phyloP scores from a whole-genome alignment of 1,140 invertebrate species.

The Drosophila littoralis region DNA sequence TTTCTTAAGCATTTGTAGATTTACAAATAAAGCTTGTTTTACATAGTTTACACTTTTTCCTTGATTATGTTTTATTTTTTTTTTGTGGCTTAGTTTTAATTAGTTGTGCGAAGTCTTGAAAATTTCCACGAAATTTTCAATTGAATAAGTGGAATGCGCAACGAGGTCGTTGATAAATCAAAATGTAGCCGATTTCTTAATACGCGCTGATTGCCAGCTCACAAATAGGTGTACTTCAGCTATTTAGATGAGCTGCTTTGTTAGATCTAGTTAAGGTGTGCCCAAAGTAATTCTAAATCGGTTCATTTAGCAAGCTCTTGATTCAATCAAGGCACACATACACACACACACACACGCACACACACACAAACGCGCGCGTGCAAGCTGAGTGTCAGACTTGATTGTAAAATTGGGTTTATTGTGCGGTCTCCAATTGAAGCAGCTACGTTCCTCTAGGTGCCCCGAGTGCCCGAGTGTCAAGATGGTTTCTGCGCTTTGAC shows the following conservation, averaged over 20 bases:
- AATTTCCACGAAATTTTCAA: conserved; percentile 35
- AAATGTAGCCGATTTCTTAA: conserved; percentile 30
- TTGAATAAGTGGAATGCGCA: conserved; percentile 62
- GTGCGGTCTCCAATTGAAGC: conserved; percentile 64
- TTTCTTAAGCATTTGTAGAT: too few relatives aligned
- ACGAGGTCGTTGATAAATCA: conserved; percentile 17
- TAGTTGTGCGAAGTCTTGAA: conserved; percentile 15
- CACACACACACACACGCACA: conserved; percentile 7
- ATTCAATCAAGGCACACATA: conserved; percentile 63
- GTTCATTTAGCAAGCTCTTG: conserved; percentile 57
- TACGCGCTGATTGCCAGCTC: conserved; percentile 23
- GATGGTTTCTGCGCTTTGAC: conserved; percentile 23
- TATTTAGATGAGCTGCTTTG: conserved; percentile 3
- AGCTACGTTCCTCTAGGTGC: conserved; percentile 37
- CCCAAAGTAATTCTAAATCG: conserved; percentile 60
- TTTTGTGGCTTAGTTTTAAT: conserved; percentile 11
- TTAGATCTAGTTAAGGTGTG: conserved; percentile 73
- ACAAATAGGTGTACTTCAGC: conserved; percentile 27
- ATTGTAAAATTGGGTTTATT: conserved; percentile 72
- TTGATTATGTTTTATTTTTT: conserved; percentile 16
- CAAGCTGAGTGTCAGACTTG: conserved; percentile 23
- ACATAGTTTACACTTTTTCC: not conserved
- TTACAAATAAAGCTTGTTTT: not conserved
- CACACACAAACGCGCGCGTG: conserved; percentile 19
- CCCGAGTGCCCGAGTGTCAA: conserved; percentile 3